Evolutionary conservation across 1,140 invertebrate genomes (phyloP), one percentile per base, ranked within the genome.

Genomic region (Drosophila yakuba): DNA sequence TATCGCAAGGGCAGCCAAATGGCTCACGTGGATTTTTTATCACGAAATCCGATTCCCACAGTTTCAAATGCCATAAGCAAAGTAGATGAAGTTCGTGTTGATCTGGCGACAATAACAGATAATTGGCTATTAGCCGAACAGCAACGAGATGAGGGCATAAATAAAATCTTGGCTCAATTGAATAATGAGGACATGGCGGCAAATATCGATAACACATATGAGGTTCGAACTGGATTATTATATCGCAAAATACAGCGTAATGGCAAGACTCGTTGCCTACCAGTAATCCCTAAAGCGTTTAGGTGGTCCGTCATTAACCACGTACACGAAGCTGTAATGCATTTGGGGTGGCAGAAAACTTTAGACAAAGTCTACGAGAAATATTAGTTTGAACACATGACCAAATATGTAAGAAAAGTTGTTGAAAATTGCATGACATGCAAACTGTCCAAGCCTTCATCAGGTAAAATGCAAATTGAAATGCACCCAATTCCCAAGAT

Each of bases 291-390:
- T 12, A 35, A 23, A 20, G 11, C 44, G 17, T 54, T 64, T 15
- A 63, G 36, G 39, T 71, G 59, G 67, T 59, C 66, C 10, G 54
- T 75, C 4, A 58, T 71, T 39, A 71, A 71, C 12, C 54, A 43
- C n/a, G 25, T 71, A 10, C 54, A 58, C 28, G 51, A 68, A 32
- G 20, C 43, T 10, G n/a, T 71, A 10, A 71, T 75, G 54, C 48
- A 71, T 20, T 35, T 62, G 28, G 57, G 57, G 4, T 69, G 57
- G 44, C 35, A 61, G 48, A 73, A 58, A 17, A 67, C 55, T 2
- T 17, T 55, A 43, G 39, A 60, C 45, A 67, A 55, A 8, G 63
- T 43, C n/a, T 56, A 67, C 50, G 62, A 60, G 5, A 36, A 51
- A 50, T 56, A 15, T 8, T 57, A 25, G 25, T 57, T 57, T 44